A percentile compares a stretch with the other conserved stretches of the same genome.
phyloP scores from a whole-genome alignment of 2,888 invertebrate species.

The Tipula confusa region DNA sequence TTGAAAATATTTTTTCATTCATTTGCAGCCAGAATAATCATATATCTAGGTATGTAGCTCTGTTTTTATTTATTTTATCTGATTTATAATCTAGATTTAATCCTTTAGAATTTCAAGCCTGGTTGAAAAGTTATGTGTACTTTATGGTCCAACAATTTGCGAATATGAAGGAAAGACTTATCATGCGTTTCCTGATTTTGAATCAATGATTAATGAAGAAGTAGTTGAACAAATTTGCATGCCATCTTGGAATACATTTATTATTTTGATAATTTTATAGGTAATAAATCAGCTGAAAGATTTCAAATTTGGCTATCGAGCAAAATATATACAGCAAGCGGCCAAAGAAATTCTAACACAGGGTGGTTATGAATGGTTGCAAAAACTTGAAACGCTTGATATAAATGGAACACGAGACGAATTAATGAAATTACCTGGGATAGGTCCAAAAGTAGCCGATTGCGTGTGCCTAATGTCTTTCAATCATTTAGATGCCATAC shows the following conservation, averaged over 20 bases:
- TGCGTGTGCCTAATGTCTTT: slow-evolving; percentile 97
- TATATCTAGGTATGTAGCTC: slow-evolving; percentile 55
- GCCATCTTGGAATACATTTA: not conserved
- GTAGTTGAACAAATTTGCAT: too few relatives aligned
- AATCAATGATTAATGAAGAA: slow-evolving; percentile 54
- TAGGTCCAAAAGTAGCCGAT: slow-evolving; percentile 97
- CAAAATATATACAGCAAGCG: slow-evolving; percentile 76
- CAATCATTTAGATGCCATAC: slow-evolving; percentile 80
- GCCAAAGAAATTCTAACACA: slow-evolving; percentile 63
- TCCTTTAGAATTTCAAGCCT: slow-evolving; percentile 74
- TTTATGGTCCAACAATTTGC: slow-evolving; percentile 76
- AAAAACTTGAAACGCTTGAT: slow-evolving; percentile 58
- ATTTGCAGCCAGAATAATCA: slow-evolving; percentile 98
- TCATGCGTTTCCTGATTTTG: slow-evolving; percentile 77
- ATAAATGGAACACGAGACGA: slow-evolving; percentile 70
- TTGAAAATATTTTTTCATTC: slow-evolving; percentile 92
- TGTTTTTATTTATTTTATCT: slow-evolving; percentile 27
- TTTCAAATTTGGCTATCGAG: slow-evolving; percentile 82
- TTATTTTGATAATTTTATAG: slow-evolving; percentile 34
- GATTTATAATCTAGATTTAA: not conserved
- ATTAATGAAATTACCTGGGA: slow-evolving; percentile 76
- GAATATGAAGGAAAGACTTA: slow-evolving; percentile 60
- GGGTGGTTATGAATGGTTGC: slow-evolving; percentile 71
- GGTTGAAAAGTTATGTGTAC: slow-evolving; percentile 80
- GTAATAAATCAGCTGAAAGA: slow-evolving; percentile 51